phyloP scores from a whole-genome alignment of 2,113 vertebrate genomes.

The Empidonax alnorum region DNA sequence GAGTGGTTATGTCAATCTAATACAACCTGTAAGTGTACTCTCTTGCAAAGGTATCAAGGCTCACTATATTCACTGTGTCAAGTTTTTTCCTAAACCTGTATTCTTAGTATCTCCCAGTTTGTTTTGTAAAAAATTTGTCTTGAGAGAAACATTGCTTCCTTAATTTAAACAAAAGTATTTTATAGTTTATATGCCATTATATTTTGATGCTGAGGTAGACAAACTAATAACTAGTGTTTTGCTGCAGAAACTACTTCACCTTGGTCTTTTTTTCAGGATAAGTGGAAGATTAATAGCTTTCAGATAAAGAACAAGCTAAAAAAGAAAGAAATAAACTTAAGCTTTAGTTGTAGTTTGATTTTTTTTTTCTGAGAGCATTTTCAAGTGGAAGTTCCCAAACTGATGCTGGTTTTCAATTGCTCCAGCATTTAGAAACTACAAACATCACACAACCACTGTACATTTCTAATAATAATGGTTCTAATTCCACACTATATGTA shows the following conservation, averaged over 20 bases:
- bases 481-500: neutral
- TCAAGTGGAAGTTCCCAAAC: neutral
- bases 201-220: neutral
- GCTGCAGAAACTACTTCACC: neutral
- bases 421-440: neutral
- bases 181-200: neutral
- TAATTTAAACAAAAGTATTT: neutral
- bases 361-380: neutral
- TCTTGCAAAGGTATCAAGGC: neutral
- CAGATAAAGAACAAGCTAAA: neutral
- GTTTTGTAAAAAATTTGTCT: neutral
- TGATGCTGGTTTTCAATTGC: neutral
- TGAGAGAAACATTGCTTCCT: neutral
- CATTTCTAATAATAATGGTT: constrained; percentile 18
- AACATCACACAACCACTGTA: neutral
- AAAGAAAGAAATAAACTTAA: neutral
- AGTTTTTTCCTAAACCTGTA: neutral
- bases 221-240: neutral
- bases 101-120: neutral
- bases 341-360: neutral
- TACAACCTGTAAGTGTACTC: neutral
- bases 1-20: neutral
- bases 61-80: neutral
- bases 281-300: neutral
- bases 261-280: neutral